These are phyloP conservation scores for Spisula solida DNA, from an alignment of 2,888 invertebrate species.

Conservation along the genomic window DNA sequence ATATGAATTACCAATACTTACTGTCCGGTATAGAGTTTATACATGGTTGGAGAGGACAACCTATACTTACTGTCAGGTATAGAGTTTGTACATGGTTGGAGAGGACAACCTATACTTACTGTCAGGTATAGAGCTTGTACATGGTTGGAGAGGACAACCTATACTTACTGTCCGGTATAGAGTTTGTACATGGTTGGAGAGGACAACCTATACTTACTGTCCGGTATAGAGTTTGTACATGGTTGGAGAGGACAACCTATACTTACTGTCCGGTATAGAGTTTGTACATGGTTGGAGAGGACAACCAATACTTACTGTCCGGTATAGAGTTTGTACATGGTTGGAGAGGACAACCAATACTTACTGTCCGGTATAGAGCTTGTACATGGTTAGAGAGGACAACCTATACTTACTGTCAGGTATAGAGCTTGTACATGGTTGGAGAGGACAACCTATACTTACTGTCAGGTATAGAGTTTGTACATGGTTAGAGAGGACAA, in stretches of 20 bases:
- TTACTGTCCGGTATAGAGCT: conserved; percentile 70
- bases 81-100: conserved; percentile 61
- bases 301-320: too few species aligned
- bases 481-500: conserved; percentile 65
- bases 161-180: too few species aligned
- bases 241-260: conserved; percentile 58
- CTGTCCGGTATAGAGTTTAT: conserved; percentile 68
- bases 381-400: conserved; percentile 62
- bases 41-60: conserved; percentile 65
- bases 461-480: conserved; percentile 67
- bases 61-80: too few species aligned
- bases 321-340: conserved; percentile 69
- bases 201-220: too few species aligned
- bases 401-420: too few species aligned
- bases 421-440: conserved; percentile 64
- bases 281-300: conserved; percentile 62
- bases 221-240: conserved; percentile 69
- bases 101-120: conserved; percentile 66
- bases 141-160: conserved; percentile 61
- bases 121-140: conserved; percentile 69
- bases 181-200: conserved; percentile 59
- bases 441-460: conserved; percentile 63
- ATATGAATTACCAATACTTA: conserved; percentile 42
- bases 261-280: conserved; percentile 68
- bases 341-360: conserved; percentile 64